A percentile compares a stretch with the other conserved stretches of the same genome.
Conservation (phyloP, 2,797 vertebrate species). For the Falco biarmicus region DNA sequence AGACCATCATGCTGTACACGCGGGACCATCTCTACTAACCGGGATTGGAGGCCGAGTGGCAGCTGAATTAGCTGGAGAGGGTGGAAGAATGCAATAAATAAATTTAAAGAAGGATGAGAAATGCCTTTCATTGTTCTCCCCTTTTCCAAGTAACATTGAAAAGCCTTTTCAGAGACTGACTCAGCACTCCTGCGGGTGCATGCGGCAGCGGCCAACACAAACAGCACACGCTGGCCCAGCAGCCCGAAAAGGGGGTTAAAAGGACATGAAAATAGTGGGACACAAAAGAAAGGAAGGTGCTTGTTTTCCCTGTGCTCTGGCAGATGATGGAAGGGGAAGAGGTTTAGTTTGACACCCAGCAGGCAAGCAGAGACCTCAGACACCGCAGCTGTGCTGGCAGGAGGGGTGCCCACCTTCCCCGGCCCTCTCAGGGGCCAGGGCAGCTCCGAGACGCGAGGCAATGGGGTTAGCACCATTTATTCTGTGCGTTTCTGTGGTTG, state of each 20-base stretch:
- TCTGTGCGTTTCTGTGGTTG: fast-evolving
- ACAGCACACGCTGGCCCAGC: fast-evolving
- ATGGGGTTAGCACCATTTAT: fast-evolving
- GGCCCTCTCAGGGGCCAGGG: fast-evolving
- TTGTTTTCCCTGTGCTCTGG: not conserved
- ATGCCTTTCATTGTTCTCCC: fast-evolving
- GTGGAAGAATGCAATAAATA: not conserved
- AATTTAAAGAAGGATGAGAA: not conserved
- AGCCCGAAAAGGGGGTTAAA: not conserved
- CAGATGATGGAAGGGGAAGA: not conserved
- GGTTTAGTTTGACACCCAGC: not conserved
- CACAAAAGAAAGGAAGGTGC: not conserved
- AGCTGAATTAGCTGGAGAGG: not conserved
- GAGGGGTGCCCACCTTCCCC: not conserved
- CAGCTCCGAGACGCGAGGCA: fast-evolving
- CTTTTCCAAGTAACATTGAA: fast-evolving
- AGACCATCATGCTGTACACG: slow-evolving; percentile 86
- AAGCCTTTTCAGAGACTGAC: fast-evolving
- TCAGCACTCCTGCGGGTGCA: fast-evolving
- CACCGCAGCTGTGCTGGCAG: fast-evolving
- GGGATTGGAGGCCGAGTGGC: fast-evolving
- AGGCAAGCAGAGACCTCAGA: not conserved
- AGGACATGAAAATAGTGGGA: not conserved
- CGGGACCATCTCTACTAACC: slow-evolving; percentile 79
- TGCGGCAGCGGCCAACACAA: fast-evolving